Conservation (phyloP, 2,113 vertebrate species). For the Smithornis capensis region DNA sequence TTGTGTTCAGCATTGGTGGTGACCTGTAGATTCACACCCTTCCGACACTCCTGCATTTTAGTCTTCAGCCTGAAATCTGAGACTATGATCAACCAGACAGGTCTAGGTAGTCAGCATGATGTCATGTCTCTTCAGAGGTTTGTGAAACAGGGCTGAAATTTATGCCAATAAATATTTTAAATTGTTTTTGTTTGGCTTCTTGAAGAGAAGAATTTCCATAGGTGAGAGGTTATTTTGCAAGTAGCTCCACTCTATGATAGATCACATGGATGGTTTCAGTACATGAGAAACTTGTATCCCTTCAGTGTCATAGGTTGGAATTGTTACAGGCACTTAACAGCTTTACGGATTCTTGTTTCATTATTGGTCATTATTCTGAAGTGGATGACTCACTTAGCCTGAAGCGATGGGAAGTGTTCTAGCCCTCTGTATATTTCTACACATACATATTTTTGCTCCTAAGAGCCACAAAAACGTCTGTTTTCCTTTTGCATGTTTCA, state of each 20-base stretch:
- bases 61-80: conserved; percentile 3
- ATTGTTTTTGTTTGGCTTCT: conserved; percentile 52
- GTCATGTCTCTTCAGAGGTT: conserved; percentile 18
- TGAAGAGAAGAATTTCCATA: conserved; percentile 20
- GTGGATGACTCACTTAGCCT: conserved; percentile 27
- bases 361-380: conserved; percentile 30
- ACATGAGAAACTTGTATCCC: not conserved
- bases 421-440: not conserved
- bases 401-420: not conserved
- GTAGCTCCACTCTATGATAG: not conserved
- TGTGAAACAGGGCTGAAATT: not conserved
- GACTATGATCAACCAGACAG: not conserved
- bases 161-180: conserved; percentile 33
- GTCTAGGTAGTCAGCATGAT: conserved; percentile 39
- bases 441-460: not conserved
- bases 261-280: not conserved
- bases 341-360: conserved; percentile 12
- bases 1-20: not conserved
- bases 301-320: not conserved
- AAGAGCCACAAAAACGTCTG: not conserved
- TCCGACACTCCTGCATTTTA: not conserved
- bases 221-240: conserved; percentile 30
- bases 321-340: not conserved
- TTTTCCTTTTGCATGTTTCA: not conserved
- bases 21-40: not conserved